A percentile compares a stretch with the other conserved stretches of the same genome.
phyloP scores from a whole-genome alignment of 2,113 vertebrate genomes.

The Daboia siamensis region DNA sequence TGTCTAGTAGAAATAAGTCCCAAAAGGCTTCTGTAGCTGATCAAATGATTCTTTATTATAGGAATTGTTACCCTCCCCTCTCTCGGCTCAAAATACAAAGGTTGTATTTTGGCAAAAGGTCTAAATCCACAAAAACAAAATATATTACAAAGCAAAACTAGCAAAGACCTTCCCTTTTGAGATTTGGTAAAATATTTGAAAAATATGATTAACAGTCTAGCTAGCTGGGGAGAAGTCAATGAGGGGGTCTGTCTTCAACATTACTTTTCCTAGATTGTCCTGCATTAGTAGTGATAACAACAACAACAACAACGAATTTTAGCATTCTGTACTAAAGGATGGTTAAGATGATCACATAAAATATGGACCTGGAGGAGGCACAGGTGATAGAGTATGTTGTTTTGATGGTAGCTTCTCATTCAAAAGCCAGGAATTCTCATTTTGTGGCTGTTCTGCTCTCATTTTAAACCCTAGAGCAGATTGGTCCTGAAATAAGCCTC shows the following conservation, averaged over 20 bases:
- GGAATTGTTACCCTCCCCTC: background rate
- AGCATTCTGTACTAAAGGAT: background rate
- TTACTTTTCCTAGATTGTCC: background rate
- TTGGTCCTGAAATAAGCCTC: slow-evolving; percentile 64
- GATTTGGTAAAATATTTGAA: background rate
- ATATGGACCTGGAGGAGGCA: background rate
- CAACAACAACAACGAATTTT: background rate
- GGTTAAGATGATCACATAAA: background rate
- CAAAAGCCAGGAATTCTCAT: background rate
- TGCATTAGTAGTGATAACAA: background rate
- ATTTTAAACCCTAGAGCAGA: slow-evolving; percentile 57
- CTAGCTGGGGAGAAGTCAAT: background rate
- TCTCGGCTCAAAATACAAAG: background rate
- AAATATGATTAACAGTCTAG: background rate
- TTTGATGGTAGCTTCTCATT: background rate
- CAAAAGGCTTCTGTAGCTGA: background rate
- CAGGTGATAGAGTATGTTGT: background rate
- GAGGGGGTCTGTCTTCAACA: background rate
- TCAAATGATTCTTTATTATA: slow-evolving; percentile 9
- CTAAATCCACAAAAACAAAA: background rate
- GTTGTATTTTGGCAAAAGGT: background rate
- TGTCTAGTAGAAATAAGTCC: background rate
- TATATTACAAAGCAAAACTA: background rate
- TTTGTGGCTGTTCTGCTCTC: slow-evolving; percentile 58
- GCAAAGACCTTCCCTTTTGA: background rate